A percentile compares a stretch with the other conserved stretches of the same genome.
phyloP scores from a whole-genome alignment of 2,797 vertebrate species.

The Melanotaenia parkinsoni region DNA sequence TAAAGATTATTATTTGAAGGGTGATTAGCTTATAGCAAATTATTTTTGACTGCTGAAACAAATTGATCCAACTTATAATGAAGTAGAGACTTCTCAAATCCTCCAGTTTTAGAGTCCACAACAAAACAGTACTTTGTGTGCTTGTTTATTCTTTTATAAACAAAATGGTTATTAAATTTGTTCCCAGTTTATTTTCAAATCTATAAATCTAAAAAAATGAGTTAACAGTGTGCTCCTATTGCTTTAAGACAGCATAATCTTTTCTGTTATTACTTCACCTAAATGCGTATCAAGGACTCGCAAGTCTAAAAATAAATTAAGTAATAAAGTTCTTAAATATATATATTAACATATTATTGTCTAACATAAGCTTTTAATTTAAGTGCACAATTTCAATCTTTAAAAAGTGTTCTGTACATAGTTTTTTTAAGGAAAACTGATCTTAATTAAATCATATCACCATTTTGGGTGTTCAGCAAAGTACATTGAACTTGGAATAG shows the following conservation, averaged over 20 bases:
- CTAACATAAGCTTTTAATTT: not conserved
- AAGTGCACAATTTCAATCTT: slow-evolving; percentile 6
- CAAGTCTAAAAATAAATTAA: too few species aligned
- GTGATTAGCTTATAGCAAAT: too few species aligned
- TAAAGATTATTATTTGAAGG: not conserved
- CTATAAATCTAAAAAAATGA: not conserved
- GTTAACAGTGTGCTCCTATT: not conserved
- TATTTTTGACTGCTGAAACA: not conserved
- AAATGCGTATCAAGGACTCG: not conserved
- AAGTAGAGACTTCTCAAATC: not conserved
- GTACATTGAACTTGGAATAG: slow-evolving; percentile 1
- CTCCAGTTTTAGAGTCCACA: not conserved
- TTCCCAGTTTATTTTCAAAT: not conserved
- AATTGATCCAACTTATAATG: not conserved
- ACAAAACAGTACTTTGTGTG: not conserved
- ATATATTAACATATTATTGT: too few species aligned
- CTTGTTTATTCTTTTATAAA: not conserved
- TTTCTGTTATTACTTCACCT: not conserved
- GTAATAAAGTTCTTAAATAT: too few species aligned
- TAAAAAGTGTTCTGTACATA: not conserved
- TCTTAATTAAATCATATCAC: slow-evolving; percentile 7
- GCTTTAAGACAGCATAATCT: not conserved
- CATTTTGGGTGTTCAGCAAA: not conserved
- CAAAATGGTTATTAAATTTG: not conserved
- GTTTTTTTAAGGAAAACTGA: not conserved